Evolutionary conservation across 2,888 invertebrate genomes (phyloP), one percentile per base, ranked within the genome.

Genomic region (Thumatha senex): DNA sequence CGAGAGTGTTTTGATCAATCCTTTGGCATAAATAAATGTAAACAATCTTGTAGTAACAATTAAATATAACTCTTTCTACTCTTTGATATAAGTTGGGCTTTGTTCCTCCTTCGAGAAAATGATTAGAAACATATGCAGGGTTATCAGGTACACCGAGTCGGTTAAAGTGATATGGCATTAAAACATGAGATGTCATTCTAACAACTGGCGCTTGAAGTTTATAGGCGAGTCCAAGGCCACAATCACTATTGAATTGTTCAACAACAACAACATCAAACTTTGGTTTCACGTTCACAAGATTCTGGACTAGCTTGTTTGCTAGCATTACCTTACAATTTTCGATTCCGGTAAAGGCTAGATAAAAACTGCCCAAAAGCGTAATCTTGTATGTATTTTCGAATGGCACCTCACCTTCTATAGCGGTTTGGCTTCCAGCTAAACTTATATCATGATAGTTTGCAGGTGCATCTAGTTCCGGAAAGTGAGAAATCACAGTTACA

Each of bases 231-330:
- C 93, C 94, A 61, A 95, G 80, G 74, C 93, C 93, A 73, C 96
- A 96, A 70, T 96, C 95, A 44, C 93, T 93, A 61, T 95, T 95
- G 72, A 96, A 96, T 48, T 93, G 93, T 80, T 96, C 96, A 46
- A 93, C 84, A 0, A 96, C 75, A 7, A 95, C 89, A 0, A 96
- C 76, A 76, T 96, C 96, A 68, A 93, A 96, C 41, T 92, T 92
- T 3, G 85, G 80, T 56, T 88, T 86, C 1, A 72, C 68, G 38
- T 82, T 79, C n/a, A 92, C 68, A 33, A 92, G 71, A 48, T 75
- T 51, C 64, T 81, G 82, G 35, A 93, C 88, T 49, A 72, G 58
- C 13, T 81, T 61, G 54, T 86, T 85, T 8, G 69, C 74, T 14
- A 92, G 59, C 60, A 84, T 65, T 0, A 66, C 62, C 55, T 83